These are phyloP conservation scores for Acanthurus leucopareius DNA, from an alignment of 2,797 vertebrate genomes.

Conservation along the genomic window DNA sequence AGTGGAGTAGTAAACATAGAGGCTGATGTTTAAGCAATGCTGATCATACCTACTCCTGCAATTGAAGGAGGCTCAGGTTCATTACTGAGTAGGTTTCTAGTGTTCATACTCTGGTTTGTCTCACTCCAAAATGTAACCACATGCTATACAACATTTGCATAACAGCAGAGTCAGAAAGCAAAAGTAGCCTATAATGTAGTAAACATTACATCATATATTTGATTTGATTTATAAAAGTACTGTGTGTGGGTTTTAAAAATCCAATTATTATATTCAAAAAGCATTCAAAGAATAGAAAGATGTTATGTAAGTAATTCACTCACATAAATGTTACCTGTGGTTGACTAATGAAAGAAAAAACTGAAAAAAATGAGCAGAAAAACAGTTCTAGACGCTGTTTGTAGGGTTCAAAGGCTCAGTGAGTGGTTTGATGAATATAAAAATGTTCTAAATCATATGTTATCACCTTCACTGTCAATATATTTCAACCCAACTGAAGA, in stretches of 20 bases:
- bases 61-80: constrained; percentile 32
- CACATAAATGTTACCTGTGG: too few relatives aligned
- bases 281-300: background rate
- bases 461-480: too few relatives aligned
- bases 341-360: background rate
- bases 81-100: background rate
- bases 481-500: too few relatives aligned
- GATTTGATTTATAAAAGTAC: background rate
- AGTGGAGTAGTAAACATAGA: constrained; percentile 23
- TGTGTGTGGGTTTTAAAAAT: too few relatives aligned
- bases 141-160: background rate
- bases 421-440: too few relatives aligned
- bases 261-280: background rate
- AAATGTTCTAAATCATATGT: too few relatives aligned
- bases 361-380: too few relatives aligned
- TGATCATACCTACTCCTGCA: constrained; percentile 14
- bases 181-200: background rate
- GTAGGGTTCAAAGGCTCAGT: too few relatives aligned
- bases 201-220: background rate
- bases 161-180: constrained; percentile 8
- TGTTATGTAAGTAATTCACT: too few relatives aligned
- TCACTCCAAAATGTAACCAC: constrained; percentile 8
- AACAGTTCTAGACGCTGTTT: too few relatives aligned
- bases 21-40: background rate
- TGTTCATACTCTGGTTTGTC: constrained; percentile 7